These are phyloP conservation scores for Hoplodrina blanda DNA, from an alignment of 2,888 invertebrate species.

Conservation along the genomic window DNA sequence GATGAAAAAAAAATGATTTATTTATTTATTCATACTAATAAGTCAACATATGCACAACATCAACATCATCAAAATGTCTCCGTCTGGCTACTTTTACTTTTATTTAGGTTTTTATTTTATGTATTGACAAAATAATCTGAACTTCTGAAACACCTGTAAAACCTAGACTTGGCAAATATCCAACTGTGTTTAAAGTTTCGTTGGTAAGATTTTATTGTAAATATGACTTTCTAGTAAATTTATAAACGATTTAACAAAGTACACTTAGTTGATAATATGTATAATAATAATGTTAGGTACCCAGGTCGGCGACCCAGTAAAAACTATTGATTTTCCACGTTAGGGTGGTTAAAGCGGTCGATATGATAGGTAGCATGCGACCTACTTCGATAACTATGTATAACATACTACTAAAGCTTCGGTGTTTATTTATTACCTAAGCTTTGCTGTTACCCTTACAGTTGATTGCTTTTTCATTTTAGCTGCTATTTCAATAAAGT, in stretches of 20 bases:
- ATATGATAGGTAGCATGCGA: slow-evolving; percentile 64
- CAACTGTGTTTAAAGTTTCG: too few relatives aligned
- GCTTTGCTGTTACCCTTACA: not conserved
- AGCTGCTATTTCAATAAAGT: not conserved
- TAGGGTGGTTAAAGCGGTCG: slow-evolving; percentile 49
- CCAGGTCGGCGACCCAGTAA: slow-evolving; percentile 42
- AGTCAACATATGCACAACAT: too few relatives aligned
- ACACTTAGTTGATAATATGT: not conserved
- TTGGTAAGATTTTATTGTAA: too few relatives aligned
- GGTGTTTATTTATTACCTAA: slow-evolving; percentile 1
- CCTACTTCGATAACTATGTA: slow-evolving; percentile 68
- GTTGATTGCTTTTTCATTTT: not conserved
- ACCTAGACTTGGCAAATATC: too few relatives aligned
- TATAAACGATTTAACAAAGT: not conserved
- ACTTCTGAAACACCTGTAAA: too few relatives aligned
- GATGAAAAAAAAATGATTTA: too few relatives aligned
- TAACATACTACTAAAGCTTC: not conserved
- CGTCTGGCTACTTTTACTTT: too few relatives aligned
- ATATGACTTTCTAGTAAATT: too few relatives aligned
- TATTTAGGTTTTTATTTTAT: too few relatives aligned
- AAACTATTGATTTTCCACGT: slow-evolving; percentile 60
- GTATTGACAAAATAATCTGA: too few relatives aligned
- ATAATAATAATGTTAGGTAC: not conserved
- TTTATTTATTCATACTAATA: too few relatives aligned
- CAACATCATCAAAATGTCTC: too few relatives aligned